Evolutionary conservation across 2,797 vertebrate species (phyloP), one percentile per base, ranked within the genome.

Genomic region (Centroberyx gerrardi): DNA sequence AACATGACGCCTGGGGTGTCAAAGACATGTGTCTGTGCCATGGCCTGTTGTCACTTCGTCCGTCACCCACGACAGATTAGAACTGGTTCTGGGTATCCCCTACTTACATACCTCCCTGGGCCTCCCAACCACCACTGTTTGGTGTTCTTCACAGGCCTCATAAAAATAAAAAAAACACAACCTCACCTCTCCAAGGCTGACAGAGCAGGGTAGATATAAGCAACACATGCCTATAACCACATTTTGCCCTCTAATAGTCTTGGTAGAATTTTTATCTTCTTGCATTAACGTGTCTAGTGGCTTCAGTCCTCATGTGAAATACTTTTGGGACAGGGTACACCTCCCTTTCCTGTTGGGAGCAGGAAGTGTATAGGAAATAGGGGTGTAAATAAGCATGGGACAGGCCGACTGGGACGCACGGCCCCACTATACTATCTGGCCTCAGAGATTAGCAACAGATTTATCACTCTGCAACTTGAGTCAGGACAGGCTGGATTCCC

Each of bases 401-500:
- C 74, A 73, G 67, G 71, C 80, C 80, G 87, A 86, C 90, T 81
- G 80, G 79, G 83, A 88, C 85, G 84, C 84, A 84, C 81, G 90
- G 86, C 80, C 74, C 83, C 69, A 88, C 86, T 86, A 87, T 75
- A 87, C 72, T 92, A 94, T 92, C 89, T 88, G 88, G 83, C 84
- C 81, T 22, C 68, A 78, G 88, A 92, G 93, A 94, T 95, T 94
- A 94, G 92, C 89, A 92, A 74, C 88, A 91, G 81, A 94, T 95
- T 93, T 94, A 94, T 94, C 92, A 92, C 91, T 84, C 83, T 90
- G 91, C 90, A 92, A 94, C 68, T 80, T 81, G 87, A 93, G 90
- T 92, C 87, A 80, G 74, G 74, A 68, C 83, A 85, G 82, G 75
- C 86, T 72, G 79, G 86, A 87, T 91, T 88, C 88, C 80, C 83